phyloP scores from a whole-genome alignment of 2,113 vertebrate species.

The Pituophis catenifer region DNA sequence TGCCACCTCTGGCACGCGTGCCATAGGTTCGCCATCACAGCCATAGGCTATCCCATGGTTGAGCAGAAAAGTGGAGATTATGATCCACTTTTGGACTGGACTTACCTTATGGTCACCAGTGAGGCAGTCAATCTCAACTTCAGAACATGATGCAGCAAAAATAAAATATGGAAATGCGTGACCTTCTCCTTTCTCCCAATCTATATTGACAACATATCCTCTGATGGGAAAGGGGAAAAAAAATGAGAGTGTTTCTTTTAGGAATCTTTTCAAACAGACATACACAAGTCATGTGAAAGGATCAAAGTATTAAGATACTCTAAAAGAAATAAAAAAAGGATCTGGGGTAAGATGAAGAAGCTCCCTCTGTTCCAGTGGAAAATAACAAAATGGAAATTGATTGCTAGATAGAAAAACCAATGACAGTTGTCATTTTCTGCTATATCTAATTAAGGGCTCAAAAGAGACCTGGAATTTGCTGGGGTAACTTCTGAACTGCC shows the following conservation, averaged over 20 bases:
- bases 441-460: not conserved
- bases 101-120: slow-evolving; percentile 81
- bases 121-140: slow-evolving; percentile 86
- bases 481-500: not conserved
- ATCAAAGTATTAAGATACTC: not conserved
- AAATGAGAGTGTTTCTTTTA: slow-evolving; percentile 12
- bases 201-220: slow-evolving; percentile 75
- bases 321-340: not conserved
- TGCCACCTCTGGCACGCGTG: too few species aligned
- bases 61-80: not conserved
- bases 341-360: not conserved
- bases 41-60: not conserved
- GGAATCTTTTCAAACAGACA: not conserved
- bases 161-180: slow-evolving; percentile 75
- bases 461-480: not conserved
- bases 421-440: not conserved
- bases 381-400: not conserved
- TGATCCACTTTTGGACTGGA: not conserved
- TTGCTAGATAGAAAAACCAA: not conserved
- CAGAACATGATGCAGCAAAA: slow-evolving; percentile 75
- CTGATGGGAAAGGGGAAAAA: slow-evolving; percentile 53
- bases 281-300: not conserved
- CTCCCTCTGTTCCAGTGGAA: not conserved
- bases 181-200: slow-evolving; percentile 83
- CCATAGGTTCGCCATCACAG: too few species aligned